Evolutionary conservation across 2,888 invertebrate species (phyloP).

Genomic region (Drosophila formosana): DNA sequence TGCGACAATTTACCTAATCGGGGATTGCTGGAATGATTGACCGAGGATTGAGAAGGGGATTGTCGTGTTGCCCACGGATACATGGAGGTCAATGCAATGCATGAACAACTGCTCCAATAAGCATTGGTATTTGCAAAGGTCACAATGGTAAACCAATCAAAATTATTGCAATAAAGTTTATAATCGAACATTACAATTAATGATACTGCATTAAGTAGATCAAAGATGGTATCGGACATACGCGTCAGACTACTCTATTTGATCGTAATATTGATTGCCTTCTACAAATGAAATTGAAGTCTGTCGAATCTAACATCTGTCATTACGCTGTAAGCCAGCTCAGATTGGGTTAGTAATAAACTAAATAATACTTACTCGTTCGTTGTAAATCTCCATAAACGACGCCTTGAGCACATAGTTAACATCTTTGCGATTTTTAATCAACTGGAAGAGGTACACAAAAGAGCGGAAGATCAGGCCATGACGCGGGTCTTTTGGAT

Average conservation of each 20-base stretch:
- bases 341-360: too few relatives aligned
- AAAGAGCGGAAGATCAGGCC: constrained; percentile 96
- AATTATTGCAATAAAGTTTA: constrained; percentile 35
- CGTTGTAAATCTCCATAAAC: constrained; percentile 98
- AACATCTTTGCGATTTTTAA: constrained; percentile 91
- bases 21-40: neutral
- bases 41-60: neutral
- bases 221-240: neutral
- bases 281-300: neutral
- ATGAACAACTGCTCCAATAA: constrained; percentile 29
- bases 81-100: constrained; percentile 68
- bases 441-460: constrained; percentile 93
- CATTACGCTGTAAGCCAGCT: too few relatives aligned
- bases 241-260: neutral
- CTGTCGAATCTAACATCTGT: too few relatives aligned
- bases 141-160: constrained; percentile 33
- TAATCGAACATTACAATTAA: constrained; percentile 43
- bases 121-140: constrained; percentile 43
- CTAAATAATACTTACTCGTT: constrained; percentile 92
- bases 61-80: constrained; percentile 43
- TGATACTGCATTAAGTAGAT: constrained; percentile 28
- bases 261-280: neutral
- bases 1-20: constrained; percentile 41
- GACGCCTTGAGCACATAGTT: constrained; percentile 96
- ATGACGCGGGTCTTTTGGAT: constrained; percentile 90